Evolutionary conservation across 2,113 vertebrate species (phyloP).

Genomic region (Suricata suricatta): DNA sequence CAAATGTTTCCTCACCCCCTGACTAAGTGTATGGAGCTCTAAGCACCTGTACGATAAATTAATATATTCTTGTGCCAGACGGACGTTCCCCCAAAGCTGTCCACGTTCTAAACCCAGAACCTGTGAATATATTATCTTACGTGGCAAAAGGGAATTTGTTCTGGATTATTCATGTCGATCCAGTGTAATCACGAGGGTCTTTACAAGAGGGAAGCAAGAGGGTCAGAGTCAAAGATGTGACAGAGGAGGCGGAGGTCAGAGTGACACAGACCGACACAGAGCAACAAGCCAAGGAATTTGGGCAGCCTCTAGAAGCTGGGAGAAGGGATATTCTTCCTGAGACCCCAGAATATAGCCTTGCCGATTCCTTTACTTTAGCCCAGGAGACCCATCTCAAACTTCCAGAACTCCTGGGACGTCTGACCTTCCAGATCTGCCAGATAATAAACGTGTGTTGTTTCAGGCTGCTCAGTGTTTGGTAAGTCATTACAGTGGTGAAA

Average conservation of each 20-base stretch:
- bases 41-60: background rate
- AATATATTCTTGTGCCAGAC: background rate
- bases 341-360: background rate
- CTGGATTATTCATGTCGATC: background rate
- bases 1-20: background rate
- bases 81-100: accelerated
- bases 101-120: background rate
- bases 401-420: background rate
- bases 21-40: background rate
- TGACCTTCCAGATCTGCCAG: background rate
- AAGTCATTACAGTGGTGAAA: background rate
- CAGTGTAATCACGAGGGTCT: background rate
- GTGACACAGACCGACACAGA: too few relatives aligned
- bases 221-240: background rate
- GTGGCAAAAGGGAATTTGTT: background rate
- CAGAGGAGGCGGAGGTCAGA: background rate
- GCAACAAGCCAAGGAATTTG: background rate
- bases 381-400: background rate
- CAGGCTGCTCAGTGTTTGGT: background rate
- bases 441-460: background rate
- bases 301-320: background rate
- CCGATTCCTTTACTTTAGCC: background rate
- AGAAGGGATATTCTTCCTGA: too few relatives aligned
- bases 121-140: background rate
- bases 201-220: background rate